Percentiles rank a stretch among this genome's conserved stretches.
Evolutionary conservation across 2,113 vertebrate species (phyloP).

Genomic region (Lagopus leucura): DNA sequence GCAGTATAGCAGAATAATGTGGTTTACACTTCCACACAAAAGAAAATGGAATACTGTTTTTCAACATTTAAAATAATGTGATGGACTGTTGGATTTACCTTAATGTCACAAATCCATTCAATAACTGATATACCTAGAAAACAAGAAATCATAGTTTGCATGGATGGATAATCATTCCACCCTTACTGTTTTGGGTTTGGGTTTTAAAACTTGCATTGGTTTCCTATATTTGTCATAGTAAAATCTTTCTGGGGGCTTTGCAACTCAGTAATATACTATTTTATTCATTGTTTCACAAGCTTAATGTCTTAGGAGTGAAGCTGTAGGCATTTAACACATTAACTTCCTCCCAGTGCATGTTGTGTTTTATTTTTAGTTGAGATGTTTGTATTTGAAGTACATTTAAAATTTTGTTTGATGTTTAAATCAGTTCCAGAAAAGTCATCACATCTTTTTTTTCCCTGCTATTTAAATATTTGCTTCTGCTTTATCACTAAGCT

Average conservation of each 20-base stretch:
- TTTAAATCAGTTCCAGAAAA: background rate
- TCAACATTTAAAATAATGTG: background rate
- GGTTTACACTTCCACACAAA: background rate
- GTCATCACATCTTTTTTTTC: background rate
- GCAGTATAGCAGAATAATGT: background rate
- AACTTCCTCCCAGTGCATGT: background rate
- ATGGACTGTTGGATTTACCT: background rate
- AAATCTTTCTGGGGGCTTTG: background rate
- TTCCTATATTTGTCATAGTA: background rate
- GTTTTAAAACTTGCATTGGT: background rate
- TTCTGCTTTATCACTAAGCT: background rate
- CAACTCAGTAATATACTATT: background rate
- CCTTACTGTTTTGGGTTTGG: background rate
- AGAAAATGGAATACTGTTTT: background rate
- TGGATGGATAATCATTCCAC: background rate
- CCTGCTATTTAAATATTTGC: background rate
- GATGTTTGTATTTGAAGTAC: background rate
- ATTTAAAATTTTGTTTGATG: constrained; percentile 5
- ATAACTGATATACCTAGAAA: background rate
- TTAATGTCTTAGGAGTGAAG: background rate
- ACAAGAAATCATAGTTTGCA: background rate
- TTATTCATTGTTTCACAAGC: background rate
- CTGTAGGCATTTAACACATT: background rate
- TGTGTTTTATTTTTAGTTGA: background rate
- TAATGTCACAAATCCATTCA: background rate